phyloP scores from a whole-genome alignment of 2,888 invertebrate genomes.

The Synergus laeviventris region DNA sequence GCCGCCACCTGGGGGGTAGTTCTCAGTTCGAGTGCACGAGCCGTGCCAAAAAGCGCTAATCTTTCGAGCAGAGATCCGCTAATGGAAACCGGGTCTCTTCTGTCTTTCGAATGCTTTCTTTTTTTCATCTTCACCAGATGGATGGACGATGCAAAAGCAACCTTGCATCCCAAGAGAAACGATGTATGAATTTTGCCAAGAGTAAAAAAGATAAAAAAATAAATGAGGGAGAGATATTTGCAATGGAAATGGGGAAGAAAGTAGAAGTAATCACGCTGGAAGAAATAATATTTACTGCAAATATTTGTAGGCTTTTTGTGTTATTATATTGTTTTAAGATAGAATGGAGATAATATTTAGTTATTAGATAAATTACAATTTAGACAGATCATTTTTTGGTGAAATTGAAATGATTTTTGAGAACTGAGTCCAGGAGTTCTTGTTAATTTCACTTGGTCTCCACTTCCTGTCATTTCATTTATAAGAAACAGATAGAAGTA shows the following conservation, averaged over 20 bases:
- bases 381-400: too few species aligned
- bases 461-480: slow-evolving; percentile 38
- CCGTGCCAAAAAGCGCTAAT: slow-evolving; percentile 66
- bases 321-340: too few species aligned
- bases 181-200: neutral
- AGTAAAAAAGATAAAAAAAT: neutral
- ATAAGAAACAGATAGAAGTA: slow-evolving; percentile 20
- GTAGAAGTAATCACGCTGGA: neutral
- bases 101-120: slow-evolving; percentile 54
- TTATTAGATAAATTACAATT: too few species aligned
- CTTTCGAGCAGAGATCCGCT: slow-evolving; percentile 68
- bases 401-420: neutral
- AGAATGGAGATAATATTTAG: too few species aligned
- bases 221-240: neutral
- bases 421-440: neutral
- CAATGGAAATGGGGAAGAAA: neutral
- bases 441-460: neutral
- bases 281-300: slow-evolving; percentile 38
- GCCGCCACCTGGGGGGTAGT: slow-evolving; percentile 4
- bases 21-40: neutral
- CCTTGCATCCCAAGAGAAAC: neutral
- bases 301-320: slow-evolving; percentile 41
- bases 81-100: slow-evolving; percentile 65
- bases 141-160: neutral
- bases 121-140: slow-evolving; percentile 44